phyloP scores from a whole-genome alignment of 2,888 invertebrate genomes.

The Mythimna pallens region DNA sequence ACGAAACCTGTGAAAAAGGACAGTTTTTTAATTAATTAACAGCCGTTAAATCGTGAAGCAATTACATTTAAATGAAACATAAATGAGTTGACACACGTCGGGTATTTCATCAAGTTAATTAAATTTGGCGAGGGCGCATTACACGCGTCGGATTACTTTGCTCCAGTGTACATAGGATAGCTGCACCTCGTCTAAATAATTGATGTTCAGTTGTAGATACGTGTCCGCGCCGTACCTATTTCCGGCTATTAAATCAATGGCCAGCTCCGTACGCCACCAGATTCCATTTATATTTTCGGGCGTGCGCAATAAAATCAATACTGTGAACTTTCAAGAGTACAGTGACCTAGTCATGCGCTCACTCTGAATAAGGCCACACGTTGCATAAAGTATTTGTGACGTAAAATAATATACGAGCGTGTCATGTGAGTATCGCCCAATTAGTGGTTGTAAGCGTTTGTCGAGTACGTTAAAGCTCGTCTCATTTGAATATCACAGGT shows the following conservation, averaged over 20 bases:
- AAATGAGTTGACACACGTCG: slow-evolving; percentile 49
- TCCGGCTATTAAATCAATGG: slow-evolving; percentile 73
- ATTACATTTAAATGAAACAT: slow-evolving; percentile 64
- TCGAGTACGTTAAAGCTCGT: slow-evolving; percentile 38
- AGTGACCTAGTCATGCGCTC: slow-evolving; percentile 86
- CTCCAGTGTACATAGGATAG: slow-evolving; percentile 57
- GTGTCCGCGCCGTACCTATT: slow-evolving; percentile 56
- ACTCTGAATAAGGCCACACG: slow-evolving; percentile 83
- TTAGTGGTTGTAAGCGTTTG: slow-evolving; percentile 64
- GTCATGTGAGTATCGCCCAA: slow-evolving; percentile 63
- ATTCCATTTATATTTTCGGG: slow-evolving; percentile 89
- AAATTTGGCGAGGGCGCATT: slow-evolving; percentile 58
- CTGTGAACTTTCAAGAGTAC: slow-evolving; percentile 89
- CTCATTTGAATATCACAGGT: slow-evolving; percentile 64
- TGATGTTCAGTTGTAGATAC: slow-evolving; percentile 40
- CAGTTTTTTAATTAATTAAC: slow-evolving; percentile 52
- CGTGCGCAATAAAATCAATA: slow-evolving; percentile 90
- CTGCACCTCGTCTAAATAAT: slow-evolving; percentile 55
- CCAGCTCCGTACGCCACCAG: slow-evolving; percentile 73
- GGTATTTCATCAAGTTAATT: slow-evolving; percentile 66
- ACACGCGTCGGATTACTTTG: slow-evolving; percentile 57
- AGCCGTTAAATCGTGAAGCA: slow-evolving; percentile 36
- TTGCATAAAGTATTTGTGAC: slow-evolving; percentile 80
- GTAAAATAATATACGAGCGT: slow-evolving; percentile 71
- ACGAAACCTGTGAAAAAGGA: slow-evolving; percentile 70